Conservation (phyloP, 2,888 invertebrate species). For the Hydroisotoma schaefferi region DNA sequence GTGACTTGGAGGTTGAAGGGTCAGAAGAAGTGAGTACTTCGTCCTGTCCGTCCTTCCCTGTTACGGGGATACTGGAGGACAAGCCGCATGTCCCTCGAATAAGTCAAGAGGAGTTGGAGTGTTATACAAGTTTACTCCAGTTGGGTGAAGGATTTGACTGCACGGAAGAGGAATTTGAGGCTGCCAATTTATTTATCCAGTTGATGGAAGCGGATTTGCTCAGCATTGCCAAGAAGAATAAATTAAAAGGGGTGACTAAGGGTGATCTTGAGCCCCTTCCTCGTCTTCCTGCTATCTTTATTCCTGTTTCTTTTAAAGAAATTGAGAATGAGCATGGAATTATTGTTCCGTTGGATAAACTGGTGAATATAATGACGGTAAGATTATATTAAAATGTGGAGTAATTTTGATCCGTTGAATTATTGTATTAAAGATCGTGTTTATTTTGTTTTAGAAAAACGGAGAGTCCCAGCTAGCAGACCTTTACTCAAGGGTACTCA, state of each 20-base stretch:
- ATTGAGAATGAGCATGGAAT: neutral
- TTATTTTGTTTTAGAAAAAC: too few species aligned
- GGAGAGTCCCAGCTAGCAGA: too few species aligned
- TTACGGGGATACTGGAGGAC: neutral
- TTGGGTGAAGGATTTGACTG: neutral
- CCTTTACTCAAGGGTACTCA: too few species aligned
- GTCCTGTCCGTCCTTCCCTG: neutral
- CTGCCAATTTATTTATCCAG: conserved; percentile 2
- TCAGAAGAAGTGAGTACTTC: too few species aligned
- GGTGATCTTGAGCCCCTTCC: neutral
- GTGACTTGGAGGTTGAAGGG: too few species aligned
- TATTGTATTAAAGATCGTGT: neutral
- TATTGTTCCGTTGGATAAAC: neutral
- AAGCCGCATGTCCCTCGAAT: neutral
- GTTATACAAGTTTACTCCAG: neutral
- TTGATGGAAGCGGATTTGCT: neutral
- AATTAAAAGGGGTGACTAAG: neutral
- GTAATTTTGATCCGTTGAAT: neutral
- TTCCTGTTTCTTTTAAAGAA: neutral
- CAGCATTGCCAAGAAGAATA: neutral
- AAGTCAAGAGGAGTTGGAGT: conserved; percentile 1
- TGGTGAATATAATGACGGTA: neutral
- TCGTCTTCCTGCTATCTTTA: neutral
- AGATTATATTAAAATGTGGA: neutral
- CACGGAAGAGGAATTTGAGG: conserved; percentile 3